Evolutionary conservation across 2,113 vertebrate genomes (phyloP), one percentile per base, ranked within the genome.

Genomic region (Syngnathoides biaculeatus): DNA sequence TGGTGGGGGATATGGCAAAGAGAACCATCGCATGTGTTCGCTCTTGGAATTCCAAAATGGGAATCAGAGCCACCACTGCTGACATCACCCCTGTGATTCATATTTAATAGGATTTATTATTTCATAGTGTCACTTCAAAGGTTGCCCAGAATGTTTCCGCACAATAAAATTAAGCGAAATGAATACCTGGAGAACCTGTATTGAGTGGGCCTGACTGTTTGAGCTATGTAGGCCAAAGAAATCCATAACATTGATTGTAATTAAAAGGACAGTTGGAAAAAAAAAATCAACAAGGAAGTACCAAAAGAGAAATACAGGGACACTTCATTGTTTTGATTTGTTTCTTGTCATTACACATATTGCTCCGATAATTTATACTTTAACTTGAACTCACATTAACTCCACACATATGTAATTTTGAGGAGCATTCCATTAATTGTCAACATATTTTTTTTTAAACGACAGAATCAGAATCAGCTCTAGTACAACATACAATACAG

Each of bases 101-200:
- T 93, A 86, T 91, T 93, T 93, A 93, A 93, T 92, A 88, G 79
- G 82, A 84, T 92, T 93, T 91, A 92, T 92, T 90, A 92, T 92
- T 92, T 92, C 87, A 90, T 89, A 88, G 86, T 90, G 90, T 92
- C 90, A 92, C 91, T 91, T 93, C 91, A 92, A 93, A 92, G 90
- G 79, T 73, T 91, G 89, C 87, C 74, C 59, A 81, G 81, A 83
- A 91, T 92, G 89, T 91, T 91, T 91, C 88, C 15, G 78, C 83
- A 89, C 90, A 90, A 91, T 81, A 81, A 43, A 91, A 90, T 92
- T 87, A 91, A 83, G 88, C 75, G 76, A 86, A 91, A 92, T 92
- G 85, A 92, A 89, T 90, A 88, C 84, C 73, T 73, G 65, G 82
- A 79, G 81, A 90, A 90, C 84, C 20, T 53, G 35, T 77, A 82